Evolutionary conservation across 2,888 invertebrate genomes (phyloP).

Genomic region (Linnaemya vulpina): DNA sequence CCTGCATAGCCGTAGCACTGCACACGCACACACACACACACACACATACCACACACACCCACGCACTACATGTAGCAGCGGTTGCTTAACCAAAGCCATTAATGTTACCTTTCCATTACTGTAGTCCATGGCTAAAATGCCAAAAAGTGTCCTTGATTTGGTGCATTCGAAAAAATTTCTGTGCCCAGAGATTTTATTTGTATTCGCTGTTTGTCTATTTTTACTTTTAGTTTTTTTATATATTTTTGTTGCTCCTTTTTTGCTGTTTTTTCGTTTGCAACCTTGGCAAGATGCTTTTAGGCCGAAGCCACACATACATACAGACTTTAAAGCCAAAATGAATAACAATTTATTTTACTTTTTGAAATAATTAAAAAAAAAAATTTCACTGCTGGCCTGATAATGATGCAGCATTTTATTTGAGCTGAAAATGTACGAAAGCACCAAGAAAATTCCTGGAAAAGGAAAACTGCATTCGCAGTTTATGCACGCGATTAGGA

Average conservation of each 20-base stretch:
- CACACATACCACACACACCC: no score
- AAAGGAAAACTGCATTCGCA: no score
- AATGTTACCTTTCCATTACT: not conserved
- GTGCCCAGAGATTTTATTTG: not conserved
- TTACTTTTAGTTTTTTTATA: not conserved
- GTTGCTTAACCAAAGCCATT: not conserved
- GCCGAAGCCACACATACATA: not conserved
- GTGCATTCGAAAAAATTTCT: constrained; percentile 19
- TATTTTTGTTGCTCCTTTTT: no score
- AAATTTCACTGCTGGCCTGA: not conserved
- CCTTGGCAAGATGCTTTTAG: constrained; percentile 54
- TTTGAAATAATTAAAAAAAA: not conserved
- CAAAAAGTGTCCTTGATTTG: constrained; percentile 40
- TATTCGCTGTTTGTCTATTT: not conserved
- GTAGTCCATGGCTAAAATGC: not conserved
- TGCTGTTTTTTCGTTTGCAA: constrained; percentile 1
- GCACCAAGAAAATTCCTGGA: no score
- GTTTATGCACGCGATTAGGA: no score
- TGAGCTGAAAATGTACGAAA: not conserved
- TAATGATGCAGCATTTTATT: not conserved
- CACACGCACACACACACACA: no score
- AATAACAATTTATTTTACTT: not conserved
- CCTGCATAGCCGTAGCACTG: not conserved
- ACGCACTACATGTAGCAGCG: not conserved
- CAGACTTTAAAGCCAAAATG: not conserved